Base-by-base conservation (phyloP, 35 echinoderm and acorn worm genomes). In the Eucidaris tribuloides region DNA sequence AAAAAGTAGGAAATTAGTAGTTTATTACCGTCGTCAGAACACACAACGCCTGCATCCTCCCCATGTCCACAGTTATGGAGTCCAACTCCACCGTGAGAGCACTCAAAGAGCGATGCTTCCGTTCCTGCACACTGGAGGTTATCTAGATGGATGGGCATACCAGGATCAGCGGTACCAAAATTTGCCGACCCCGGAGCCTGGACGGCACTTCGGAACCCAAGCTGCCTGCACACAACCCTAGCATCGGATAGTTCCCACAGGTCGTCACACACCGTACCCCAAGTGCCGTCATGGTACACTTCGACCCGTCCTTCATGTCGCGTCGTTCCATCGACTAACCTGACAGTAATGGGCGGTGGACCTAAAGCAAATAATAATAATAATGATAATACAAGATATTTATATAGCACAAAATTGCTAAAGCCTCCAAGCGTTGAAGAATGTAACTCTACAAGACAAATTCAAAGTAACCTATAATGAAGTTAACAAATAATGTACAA, bases 191-290 rank as follows among this genome's bases (percentile, higher is more conserved):
- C n/a, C 9, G 9, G 48, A n/a, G 48, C 48, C 9, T 52, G 9
- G 9, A n/a, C 9, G 48, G 48, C 48, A 11, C 48, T 52, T 9
- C 9, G 48, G 48, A 52, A 52, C 9, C 48, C 48, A 9, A 52
- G 48, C 48, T n/a, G 48, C n/a, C n/a, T 9, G 48, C 48, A 52
- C n/a, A 52, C 48, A 52, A 82, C 79, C 0, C 11, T 19, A 6
- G 49, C 79, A 24, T 82, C 79, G 30, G 58, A 41, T 7, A 40
- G 36, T 7, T 58, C 48, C 32, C 32, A 82, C 23, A 11, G 4
- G 55, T 82, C 79, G 25, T 82, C 79, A 43, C 79, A 82, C 52
- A 82, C 58, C 0, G 79, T 82, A 5, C 79, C 79, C 79, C 79
- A 82, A 6, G 1, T 11, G 2, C 33, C 55, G 3, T 20, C 25